Evolutionary conservation across 2,888 invertebrate genomes (phyloP).

Genomic region (Trissoscelio sp.): DNA sequence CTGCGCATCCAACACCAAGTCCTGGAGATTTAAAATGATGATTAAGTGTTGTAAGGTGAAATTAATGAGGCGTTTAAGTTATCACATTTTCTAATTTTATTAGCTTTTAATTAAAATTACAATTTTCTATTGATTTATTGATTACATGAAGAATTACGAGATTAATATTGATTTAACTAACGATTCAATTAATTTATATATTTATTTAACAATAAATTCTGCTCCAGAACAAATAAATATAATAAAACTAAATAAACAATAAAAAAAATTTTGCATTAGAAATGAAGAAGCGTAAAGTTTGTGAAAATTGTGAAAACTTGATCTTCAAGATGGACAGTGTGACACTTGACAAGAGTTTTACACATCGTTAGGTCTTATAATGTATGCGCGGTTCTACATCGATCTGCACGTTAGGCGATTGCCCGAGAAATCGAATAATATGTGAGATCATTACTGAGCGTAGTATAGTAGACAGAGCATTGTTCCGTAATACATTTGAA

Average conservation of each 20-base stretch:
- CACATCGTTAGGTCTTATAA: slow-evolving; percentile 4
- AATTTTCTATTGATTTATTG: no score
- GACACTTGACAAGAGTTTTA: background rate
- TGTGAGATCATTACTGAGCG: background rate
- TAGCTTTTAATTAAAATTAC: no score
- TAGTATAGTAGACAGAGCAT: background rate
- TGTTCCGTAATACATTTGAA: slow-evolving; percentile 15
- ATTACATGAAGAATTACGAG: no score
- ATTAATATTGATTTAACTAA: background rate
- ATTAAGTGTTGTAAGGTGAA: background rate
- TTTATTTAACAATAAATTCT: no score
- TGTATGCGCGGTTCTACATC: background rate
- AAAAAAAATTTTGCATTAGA: no score
- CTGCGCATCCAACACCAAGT: background rate
- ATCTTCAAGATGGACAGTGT: background rate
- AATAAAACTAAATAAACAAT: no score
- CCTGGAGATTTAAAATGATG: background rate
- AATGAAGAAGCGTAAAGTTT: no score
- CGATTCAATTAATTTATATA: background rate
- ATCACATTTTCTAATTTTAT: no score
- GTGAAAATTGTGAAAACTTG: background rate
- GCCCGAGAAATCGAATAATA: slow-evolving; percentile 4
- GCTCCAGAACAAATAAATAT: no score
- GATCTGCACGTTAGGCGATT: background rate
- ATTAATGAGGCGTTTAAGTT: background rate